Evolutionary conservation across 1,140 invertebrate genomes (phyloP).

Genomic region (Musca domestica): DNA sequence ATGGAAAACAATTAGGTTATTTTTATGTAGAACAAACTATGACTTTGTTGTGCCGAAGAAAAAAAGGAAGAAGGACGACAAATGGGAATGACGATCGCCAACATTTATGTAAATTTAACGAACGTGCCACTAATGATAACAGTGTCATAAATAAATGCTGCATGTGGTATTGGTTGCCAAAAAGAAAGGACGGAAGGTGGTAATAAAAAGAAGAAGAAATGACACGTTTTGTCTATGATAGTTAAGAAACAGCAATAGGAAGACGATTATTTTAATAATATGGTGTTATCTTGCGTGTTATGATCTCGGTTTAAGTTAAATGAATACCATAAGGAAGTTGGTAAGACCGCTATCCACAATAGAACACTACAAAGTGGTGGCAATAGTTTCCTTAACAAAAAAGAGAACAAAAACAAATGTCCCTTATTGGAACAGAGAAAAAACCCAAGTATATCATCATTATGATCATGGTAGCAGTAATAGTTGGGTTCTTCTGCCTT

Average conservation of each 20-base stretch:
- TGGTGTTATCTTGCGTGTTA: constrained; percentile 21
- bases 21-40: constrained; percentile 14
- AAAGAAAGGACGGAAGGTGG: background rate
- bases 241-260: background rate
- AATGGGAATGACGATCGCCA: no score
- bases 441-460: no score
- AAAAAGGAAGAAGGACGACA: no score
- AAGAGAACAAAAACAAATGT: constrained; percentile 11
- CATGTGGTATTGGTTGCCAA: background rate
- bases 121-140: constrained; percentile 10
- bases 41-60: no score
- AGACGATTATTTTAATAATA: constrained; percentile 15
- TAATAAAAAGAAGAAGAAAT: background rate
- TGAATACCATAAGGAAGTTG: no score
- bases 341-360: no score
- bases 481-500: background rate
- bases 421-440: constrained; percentile 12
- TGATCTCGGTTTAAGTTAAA: constrained; percentile 7
- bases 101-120: constrained; percentile 15
- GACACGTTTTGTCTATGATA: constrained; percentile 5
- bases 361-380: no score
- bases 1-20: constrained; percentile 14
- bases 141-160: background rate
- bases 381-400: background rate
- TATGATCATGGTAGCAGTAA: background rate